These are phyloP conservation scores for Phenganax subtilis DNA, from an alignment of 92 coral and sea anemone genomes.

Conservation along the genomic window DNA sequence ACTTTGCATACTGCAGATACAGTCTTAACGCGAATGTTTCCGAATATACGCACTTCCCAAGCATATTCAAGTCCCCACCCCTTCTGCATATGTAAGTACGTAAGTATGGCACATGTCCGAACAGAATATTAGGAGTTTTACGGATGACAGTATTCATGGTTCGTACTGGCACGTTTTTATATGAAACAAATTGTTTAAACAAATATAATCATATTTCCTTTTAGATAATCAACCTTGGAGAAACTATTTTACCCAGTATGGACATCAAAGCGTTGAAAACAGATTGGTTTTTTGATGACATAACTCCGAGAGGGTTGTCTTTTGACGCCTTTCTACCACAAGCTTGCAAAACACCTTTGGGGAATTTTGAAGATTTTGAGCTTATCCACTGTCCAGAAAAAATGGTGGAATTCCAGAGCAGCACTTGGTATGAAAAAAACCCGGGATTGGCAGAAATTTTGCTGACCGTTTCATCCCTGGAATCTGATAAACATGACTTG, in stretches of 20 bases:
- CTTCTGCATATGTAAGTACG: too few relatives aligned
- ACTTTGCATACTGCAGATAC: too few relatives aligned
- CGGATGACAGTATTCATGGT: background rate
- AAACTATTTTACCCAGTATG: conserved; percentile 29
- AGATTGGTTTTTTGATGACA: conserved; percentile 27
- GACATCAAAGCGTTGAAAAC: conserved; percentile 18
- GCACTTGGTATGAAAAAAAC: conserved; percentile 1
- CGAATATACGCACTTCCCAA: too few relatives aligned
- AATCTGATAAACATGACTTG: conserved; percentile 9
- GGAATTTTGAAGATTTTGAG: conserved; percentile 22
- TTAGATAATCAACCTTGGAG: conserved; percentile 30
- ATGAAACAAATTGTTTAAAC: background rate
- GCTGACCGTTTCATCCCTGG: conserved; percentile 13
- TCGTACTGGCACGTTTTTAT: background rate
- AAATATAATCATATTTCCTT: background rate
- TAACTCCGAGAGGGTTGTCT: conserved; percentile 27
- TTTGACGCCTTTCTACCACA: conserved; percentile 28
- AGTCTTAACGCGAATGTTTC: too few relatives aligned
- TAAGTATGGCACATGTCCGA: too few relatives aligned
- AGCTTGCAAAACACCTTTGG: conserved; percentile 29
- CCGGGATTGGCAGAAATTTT: background rate
- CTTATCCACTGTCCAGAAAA: conserved; percentile 19
- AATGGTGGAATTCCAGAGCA: conserved; percentile 27
- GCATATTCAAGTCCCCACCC: too few relatives aligned
- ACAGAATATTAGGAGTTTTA: background rate